Percentiles rank a stretch among this genome's conserved stretches.
These are phyloP conservation scores for Cryptoprocta ferox DNA, from an alignment of 2,797 vertebrate genomes.

Conservation along the genomic window DNA sequence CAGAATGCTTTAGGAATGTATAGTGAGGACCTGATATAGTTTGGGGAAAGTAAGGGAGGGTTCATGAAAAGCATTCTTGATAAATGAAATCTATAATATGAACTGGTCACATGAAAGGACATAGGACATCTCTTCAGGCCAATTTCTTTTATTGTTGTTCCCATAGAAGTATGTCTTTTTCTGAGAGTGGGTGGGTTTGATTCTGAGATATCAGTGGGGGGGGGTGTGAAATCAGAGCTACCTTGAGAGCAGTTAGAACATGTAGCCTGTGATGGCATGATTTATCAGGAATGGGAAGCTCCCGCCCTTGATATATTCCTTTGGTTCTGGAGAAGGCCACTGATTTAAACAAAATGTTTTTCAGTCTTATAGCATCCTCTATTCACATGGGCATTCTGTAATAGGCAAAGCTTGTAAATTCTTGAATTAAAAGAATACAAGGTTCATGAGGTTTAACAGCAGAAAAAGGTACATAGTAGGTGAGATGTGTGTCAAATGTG, in stretches of 20 bases:
- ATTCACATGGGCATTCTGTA: neutral
- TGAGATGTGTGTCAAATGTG: neutral
- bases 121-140: neutral
- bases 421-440: neutral
- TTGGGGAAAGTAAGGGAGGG: neutral
- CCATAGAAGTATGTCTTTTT: neutral
- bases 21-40: neutral
- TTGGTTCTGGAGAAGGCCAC: neutral
- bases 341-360: neutral
- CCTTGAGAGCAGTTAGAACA: neutral
- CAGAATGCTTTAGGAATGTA: neutral
- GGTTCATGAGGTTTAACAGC: neutral
- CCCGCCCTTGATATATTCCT: neutral
- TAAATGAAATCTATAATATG: neutral
- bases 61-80: neutral
- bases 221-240: neutral
- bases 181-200: neutral
- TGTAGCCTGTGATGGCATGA: neutral
- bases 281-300: neutral
- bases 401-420: neutral
- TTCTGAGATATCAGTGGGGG: neutral
- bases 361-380: neutral
- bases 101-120: neutral
- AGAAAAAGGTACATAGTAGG: neutral
- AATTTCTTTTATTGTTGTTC: neutral